These are phyloP conservation scores for Phaonia tiefii DNA, from an alignment of 2,888 invertebrate genomes.

Conservation along the genomic window DNA sequence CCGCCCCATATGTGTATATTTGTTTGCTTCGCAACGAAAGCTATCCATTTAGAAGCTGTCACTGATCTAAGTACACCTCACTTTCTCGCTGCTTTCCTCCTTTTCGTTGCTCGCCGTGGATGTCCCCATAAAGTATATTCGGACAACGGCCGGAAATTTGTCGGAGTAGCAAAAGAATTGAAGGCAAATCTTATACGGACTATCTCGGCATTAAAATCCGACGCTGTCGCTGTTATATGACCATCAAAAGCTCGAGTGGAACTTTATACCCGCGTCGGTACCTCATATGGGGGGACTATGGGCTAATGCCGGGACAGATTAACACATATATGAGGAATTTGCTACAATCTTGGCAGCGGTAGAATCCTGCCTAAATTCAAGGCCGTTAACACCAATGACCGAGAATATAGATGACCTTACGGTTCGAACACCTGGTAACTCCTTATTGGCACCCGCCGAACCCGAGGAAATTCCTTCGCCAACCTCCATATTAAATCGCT, in stretches of 20 bases:
- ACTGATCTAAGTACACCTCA: neutral
- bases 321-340: slow-evolving; percentile 11
- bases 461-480: neutral
- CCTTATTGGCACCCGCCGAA: neutral
- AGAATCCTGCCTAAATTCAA: slow-evolving; percentile 7
- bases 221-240: neutral
- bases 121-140: neutral
- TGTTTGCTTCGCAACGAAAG: slow-evolving; percentile 29
- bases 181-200: neutral
- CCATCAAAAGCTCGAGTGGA: neutral
- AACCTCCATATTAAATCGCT: neutral
- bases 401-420: neutral
- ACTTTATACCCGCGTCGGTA: slow-evolving; percentile 22
- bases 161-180: neutral
- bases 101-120: too few relatives aligned
- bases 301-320: too few relatives aligned
- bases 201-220: neutral
- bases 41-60: slow-evolving; percentile 27
- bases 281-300: too few relatives aligned
- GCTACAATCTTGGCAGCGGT: neutral
- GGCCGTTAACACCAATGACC: neutral
- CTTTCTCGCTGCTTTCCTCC: slow-evolving; percentile 28
- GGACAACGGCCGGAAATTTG: slow-evolving; percentile 20
- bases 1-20: slow-evolving; percentile 46
- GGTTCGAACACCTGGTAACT: neutral